Base-by-base conservation (phyloP, 2,797 vertebrate genomes). In the Arnoldichthys spilopterus region DNA sequence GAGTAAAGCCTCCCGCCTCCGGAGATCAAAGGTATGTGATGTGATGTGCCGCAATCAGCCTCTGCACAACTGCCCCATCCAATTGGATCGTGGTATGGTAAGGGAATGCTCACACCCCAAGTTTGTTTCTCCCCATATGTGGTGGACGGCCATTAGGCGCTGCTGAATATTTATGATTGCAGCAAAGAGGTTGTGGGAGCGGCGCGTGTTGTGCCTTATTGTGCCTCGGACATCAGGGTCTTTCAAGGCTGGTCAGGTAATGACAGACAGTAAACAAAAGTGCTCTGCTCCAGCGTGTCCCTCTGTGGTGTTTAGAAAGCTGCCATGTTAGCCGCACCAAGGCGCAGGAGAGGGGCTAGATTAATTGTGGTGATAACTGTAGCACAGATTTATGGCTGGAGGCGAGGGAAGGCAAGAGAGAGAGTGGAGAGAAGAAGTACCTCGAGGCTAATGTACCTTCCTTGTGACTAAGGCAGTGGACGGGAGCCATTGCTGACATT, bases 11-110 rank as follows among this genome's bases (percentile, higher is more conserved):
- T 86, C 84, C 83, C 90, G 90, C 88, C 87, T 91, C 91, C 84
- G 87, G 85, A 93, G 89, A 93, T 92, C 92, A 91, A 94, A 94
- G 93, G 94, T 94, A 92, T 71, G 90, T 80, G 83, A 88, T 88
- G 91, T 91, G 88, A 62, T 30, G 16, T 34, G 30, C 59, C 6
- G 30, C 16, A 7, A 32, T 62, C 15, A 15, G 56, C 56, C 56
- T 75, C 81, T 82, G 82, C 81, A 89, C 86, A 73, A 72, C 82
- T 83, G 82, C 16, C 4, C 16, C 59, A 58, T 80, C 49, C 59
- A 62, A 32, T 34, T 62, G 30, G 16, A 62, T 62, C 59, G 0
- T 30, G 28, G 20, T 34, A 9, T 20, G 5, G 28, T 24, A 58
- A 58, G 56, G 79, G 56, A 43, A 32, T 3, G n/a, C 6, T 7